Evolutionary conservation across 2,888 invertebrate species (phyloP), one percentile per base, ranked within the genome.

Genomic region (Thumatha senex): DNA sequence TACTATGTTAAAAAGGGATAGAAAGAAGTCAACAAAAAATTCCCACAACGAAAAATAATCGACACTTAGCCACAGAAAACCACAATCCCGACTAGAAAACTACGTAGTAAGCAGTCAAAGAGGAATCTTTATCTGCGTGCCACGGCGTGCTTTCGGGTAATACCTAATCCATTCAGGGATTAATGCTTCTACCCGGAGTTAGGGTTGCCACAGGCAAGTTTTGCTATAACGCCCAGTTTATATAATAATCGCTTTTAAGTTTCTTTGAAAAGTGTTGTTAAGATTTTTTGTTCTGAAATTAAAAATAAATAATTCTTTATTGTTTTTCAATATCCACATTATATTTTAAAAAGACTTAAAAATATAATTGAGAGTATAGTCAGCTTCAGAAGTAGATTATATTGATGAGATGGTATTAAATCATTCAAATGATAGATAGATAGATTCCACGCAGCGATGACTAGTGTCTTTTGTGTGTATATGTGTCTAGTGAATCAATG

Each of bases 141-240:
- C 49, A 42, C 46, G 39, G 50, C 34, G 46, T 62, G 62, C 53
- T 60, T 57, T 62, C 43, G 48, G 42, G 38, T 18, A 11, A 34
- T 24, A 42, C 36, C 52, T 67, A 63, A 66, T 59, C 56, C 59
- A 63, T 63, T 63, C 64, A 57, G 31, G 43, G 49, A 57, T 66
- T 68, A 67, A 56, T 60, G 53, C 49, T 49, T 34, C 39, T 35
- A 45, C 33, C 40, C 48, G 9, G n/a, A 14, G 30, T 2, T 45
- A 53, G 45, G 48, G 52, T 7, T 45, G 48, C 8, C 38, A 24
- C 24, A 7, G 0, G 13, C 10, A 40, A 40, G 30, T 40, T 12
- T 14, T 13, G 13, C 13, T 30, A 14, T 29, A 12, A 13, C 12
- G 30, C 14, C 7, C 40, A 13, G 15, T 5, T 12, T 18, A 24